Percentiles rank a stretch among this genome's conserved stretches.
Conservation (phyloP, 1,140 invertebrate genomes). For the Dendrolimus kikuchii region DNA sequence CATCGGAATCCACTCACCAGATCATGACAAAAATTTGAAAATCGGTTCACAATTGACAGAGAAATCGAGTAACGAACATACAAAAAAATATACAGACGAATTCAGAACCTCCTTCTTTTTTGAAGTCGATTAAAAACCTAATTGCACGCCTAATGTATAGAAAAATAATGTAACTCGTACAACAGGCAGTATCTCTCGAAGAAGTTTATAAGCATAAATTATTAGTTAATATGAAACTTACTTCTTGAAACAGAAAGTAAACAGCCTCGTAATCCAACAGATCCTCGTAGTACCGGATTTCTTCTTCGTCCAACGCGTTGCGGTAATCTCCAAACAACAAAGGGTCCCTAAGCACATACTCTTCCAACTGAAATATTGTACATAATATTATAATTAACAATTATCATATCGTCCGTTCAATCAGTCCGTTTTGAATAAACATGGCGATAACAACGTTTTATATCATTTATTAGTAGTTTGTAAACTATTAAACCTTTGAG, state of each 20-base stretch:
- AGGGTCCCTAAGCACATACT: conserved; percentile 84
- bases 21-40: too few species aligned
- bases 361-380: conserved; percentile 60
- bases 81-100: too few species aligned
- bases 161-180: too few species aligned
- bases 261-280: conserved; percentile 90
- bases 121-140: too few species aligned
- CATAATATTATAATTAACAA: conserved; percentile 8
- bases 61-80: too few species aligned
- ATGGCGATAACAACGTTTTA: neutral
- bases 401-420: neutral
- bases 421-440: neutral
- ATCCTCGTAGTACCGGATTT: conserved; percentile 89
- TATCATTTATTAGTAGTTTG: neutral
- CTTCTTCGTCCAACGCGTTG: conserved; percentile 85
- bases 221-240: conserved; percentile 36
- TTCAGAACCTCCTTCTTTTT: too few species aligned
- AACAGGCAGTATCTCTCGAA: neutral
- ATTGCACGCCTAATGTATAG: too few species aligned
- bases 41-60: too few species aligned
- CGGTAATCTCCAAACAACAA: conserved; percentile 90
- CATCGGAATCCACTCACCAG: too few species aligned
- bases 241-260: conserved; percentile 88
- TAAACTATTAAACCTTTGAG: too few species aligned
- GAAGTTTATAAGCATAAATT: conserved; percentile 1